A percentile compares a stretch with the other conserved stretches of the same genome.
phyloP scores from a whole-genome alignment of 2,797 vertebrate species.

The Pangasius mekongensis region DNA sequence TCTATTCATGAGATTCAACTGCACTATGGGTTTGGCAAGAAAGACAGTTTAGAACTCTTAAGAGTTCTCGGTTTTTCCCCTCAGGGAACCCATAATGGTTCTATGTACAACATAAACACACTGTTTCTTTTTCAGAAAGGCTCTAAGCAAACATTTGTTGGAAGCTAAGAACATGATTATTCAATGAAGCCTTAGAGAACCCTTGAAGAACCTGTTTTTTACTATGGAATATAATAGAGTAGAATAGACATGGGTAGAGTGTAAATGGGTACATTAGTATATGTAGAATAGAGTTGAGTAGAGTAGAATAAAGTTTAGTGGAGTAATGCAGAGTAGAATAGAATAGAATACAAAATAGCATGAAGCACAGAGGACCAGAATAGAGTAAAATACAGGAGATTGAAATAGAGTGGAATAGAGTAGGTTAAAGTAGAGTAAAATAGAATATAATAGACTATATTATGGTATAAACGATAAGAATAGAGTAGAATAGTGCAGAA shows the following conservation, averaged over 20 bases:
- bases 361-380: neutral
- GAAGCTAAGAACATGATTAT: neutral
- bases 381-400: neutral
- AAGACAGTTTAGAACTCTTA: conserved; percentile 46
- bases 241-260: neutral
- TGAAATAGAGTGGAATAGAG: neutral
- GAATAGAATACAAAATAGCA: neutral
- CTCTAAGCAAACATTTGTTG: neutral
- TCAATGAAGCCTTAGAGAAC: neutral
- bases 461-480: neutral
- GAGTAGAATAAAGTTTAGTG: neutral
- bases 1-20: conserved; percentile 72
- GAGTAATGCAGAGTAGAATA: neutral
- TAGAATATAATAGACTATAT: neutral
- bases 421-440: neutral
- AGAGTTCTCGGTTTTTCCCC: neutral
- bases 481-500: neutral
- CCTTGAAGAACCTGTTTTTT: neutral
- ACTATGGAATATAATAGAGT: neutral
- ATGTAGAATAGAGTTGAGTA: neutral
- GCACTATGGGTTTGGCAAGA: conserved; percentile 71
- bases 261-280: neutral
- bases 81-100: neutral
- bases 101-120: neutral
- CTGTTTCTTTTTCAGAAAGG: neutral